Evolutionary conservation across 2,113 vertebrate species (phyloP), one percentile per base, ranked within the genome.

Genomic region (Hyperopisus bebe): DNA sequence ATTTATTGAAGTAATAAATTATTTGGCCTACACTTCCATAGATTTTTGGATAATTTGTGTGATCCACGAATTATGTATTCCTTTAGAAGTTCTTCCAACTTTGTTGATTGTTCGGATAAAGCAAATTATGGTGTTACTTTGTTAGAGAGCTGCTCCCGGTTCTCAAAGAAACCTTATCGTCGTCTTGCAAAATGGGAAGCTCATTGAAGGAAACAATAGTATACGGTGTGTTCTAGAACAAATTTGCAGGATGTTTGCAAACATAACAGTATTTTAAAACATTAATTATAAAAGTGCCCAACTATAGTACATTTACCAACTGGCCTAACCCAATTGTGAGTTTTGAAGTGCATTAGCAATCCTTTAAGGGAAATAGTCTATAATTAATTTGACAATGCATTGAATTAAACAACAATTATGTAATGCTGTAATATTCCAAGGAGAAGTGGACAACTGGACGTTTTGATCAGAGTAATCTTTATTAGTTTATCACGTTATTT

Each of bases 71-170:
- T 70, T 86, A 21, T 47, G n/a, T 8, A 89, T 80, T 46, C 66
- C 31, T 42, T 50, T n/a, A 53, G 46, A 80, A 80, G 62, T 55
- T 74, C 21, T 70, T 90, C 42, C 35, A 87, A 77, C 24, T 88
- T 62, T 24, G 74, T 50, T 51, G 62, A 77, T 51, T 62, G 66
- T 90, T 90, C 27, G 27, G 46, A 35, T 21, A 31, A 84, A 88
- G 11, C 77, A 44, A 86, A 90, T 90, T 90, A 88, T 24, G 51
- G 90, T 11, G 44, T 89, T 51, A 89, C 46, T 87, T 55, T 35
- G 66, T 91, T 58, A 88, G 13, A 88, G 53, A 62, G 53, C 19
- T 53, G 35, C 39, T 24, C 11, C 58, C 39, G 50, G 86, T 48
- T 74, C 50, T 39, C 51, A 62, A 39, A 66, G 24, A 66, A 51